These are phyloP conservation scores for Sebastiscus albofasciatus DNA, from an alignment of 2,797 vertebrate species.

Conservation along the genomic window DNA sequence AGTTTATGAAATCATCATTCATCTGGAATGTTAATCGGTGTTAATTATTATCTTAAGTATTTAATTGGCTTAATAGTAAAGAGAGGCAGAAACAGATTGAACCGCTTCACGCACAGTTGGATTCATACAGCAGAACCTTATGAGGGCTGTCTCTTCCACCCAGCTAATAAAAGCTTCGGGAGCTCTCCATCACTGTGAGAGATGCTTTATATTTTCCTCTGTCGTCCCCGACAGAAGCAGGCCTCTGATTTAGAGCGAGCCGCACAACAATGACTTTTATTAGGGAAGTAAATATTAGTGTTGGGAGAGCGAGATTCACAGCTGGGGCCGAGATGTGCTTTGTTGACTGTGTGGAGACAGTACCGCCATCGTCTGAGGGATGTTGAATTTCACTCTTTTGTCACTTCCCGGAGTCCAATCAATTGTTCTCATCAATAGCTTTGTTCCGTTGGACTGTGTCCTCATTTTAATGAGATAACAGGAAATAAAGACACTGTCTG, in stretches of 20 bases:
- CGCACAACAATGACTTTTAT: conserved; percentile 68
- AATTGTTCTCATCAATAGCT: conserved; percentile 63
- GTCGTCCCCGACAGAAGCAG: conserved; percentile 60
- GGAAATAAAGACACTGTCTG: conserved; percentile 31
- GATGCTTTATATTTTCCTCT: conserved; percentile 64
- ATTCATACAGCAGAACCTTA: conserved; percentile 44
- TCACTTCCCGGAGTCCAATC: conserved; percentile 52
- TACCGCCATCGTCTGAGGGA: not conserved
- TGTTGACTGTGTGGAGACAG: conserved; percentile 16
- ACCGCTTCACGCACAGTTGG: conserved; percentile 37
- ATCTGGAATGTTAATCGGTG: conserved; percentile 31
- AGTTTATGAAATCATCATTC: conserved; percentile 19
- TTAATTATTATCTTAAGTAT: conserved; percentile 28
- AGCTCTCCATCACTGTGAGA: conserved; percentile 59
- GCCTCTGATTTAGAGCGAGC: conserved; percentile 65
- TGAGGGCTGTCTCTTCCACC: conserved; percentile 32
- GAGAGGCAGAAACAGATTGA: conserved; percentile 26
- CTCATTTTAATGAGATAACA: conserved; percentile 55
- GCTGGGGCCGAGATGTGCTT: conserved; percentile 17
- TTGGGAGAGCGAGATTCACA: conserved; percentile 43
- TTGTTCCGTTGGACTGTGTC: conserved; percentile 34
- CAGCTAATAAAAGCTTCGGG: conserved; percentile 58
- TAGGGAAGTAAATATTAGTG: conserved; percentile 72
- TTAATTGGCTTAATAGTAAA: conserved; percentile 24
- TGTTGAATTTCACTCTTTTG: conserved; percentile 40